phyloP scores from a whole-genome alignment of 2,113 vertebrate genomes.

The Machaerirhynchus nigripectus region DNA sequence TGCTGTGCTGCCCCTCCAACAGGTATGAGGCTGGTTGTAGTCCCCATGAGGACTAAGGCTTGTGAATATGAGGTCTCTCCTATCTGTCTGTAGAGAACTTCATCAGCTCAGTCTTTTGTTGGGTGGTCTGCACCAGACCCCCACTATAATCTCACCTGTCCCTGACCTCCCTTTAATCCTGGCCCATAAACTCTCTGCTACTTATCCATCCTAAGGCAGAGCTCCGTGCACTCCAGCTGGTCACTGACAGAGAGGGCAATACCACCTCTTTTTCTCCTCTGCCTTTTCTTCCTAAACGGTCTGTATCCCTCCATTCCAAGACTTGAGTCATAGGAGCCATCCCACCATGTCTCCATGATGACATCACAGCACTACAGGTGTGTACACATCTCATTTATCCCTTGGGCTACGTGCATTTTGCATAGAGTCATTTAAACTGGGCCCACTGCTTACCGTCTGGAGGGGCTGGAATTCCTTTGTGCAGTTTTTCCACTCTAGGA shows the following conservation, averaged over 20 bases:
- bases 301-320: neutral
- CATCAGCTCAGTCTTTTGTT: neutral
- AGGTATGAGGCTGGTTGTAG: neutral
- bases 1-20: neutral
- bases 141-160: neutral
- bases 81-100: neutral
- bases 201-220: neutral
- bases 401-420: neutral
- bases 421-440: neutral
- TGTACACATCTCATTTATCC: neutral
- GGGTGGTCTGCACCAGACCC: neutral
- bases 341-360: neutral
- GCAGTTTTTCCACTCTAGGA: neutral
- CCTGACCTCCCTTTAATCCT: neutral
- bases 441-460: neutral
- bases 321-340: neutral
- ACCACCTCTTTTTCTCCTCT: neutral
- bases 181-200: neutral
- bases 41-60: no score
- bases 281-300: neutral
- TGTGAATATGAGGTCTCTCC: neutral
- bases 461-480: neutral
- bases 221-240: neutral
- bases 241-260: neutral
- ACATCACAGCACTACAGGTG: neutral